phyloP scores from a whole-genome alignment of 2,113 vertebrate species.

The Anas platyrhynchos region DNA sequence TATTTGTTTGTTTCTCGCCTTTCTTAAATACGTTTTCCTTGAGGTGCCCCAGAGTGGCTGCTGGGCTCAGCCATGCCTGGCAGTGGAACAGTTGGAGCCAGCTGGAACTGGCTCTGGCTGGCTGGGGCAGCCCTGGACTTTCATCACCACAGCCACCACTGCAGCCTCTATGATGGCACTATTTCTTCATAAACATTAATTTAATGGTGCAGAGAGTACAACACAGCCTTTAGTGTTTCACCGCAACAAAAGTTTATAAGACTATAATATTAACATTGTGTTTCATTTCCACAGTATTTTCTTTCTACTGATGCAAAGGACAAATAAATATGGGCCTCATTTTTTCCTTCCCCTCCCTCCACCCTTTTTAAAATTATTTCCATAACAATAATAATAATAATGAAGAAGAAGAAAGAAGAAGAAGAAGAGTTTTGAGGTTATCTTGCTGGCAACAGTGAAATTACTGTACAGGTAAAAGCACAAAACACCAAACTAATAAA shows the following conservation, averaged over 20 bases:
- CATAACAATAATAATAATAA: background rate
- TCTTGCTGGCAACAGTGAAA: background rate
- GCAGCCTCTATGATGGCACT: no score
- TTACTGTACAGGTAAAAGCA: background rate
- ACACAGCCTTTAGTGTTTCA: background rate
- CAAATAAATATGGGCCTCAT: background rate
- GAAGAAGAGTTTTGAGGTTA: background rate
- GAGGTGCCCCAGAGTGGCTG: background rate
- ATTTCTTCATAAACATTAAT: background rate
- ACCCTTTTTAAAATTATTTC: background rate
- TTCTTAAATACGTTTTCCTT: background rate
- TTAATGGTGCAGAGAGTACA: background rate
- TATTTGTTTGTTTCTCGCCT: background rate
- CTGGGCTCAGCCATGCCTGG: background rate
- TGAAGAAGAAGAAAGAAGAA: no score
- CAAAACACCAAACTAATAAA: background rate
- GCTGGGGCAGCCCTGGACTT: background rate
- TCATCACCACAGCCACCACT: background rate
- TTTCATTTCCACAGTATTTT: background rate
- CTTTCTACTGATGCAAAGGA: background rate
- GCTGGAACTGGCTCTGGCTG: background rate
- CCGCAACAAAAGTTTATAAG: background rate
- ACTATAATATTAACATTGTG: background rate
- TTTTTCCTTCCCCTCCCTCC: background rate
- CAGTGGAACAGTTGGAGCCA: accelerated